Evolutionary conservation across 2,888 invertebrate genomes (phyloP).

Genomic region (Calameuta pallipes): DNA sequence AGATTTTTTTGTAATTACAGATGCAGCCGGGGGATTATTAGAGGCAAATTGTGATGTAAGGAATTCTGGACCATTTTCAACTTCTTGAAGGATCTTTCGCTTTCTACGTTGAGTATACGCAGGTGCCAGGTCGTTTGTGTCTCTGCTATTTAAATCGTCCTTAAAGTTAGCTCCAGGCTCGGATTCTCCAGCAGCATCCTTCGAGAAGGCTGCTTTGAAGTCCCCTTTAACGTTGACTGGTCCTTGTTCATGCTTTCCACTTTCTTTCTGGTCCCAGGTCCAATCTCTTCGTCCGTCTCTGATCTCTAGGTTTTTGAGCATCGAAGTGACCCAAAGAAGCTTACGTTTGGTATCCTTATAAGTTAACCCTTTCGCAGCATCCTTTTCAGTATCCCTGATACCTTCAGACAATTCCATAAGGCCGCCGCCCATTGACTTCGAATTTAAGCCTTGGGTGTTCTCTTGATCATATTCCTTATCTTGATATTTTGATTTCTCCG

Average conservation of each 20-base stretch:
- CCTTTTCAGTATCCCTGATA: neutral
- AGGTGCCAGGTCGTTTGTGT: neutral
- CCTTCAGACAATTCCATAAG: neutral
- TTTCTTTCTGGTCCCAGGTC: slow-evolving; percentile 10
- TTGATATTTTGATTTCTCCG: neutral
- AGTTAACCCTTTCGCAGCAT: neutral
- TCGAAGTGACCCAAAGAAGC: slow-evolving; percentile 12
- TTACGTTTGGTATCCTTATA: slow-evolving; percentile 3
- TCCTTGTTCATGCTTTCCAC: slow-evolving; percentile 6
- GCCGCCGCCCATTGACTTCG: neutral
- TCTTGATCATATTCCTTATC: neutral
- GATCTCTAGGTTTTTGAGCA: neutral
- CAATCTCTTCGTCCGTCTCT: slow-evolving; percentile 13
- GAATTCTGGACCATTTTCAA: neutral
- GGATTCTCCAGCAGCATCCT: neutral
- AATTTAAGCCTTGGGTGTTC: neutral
- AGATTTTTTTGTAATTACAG: neutral
- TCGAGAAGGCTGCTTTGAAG: neutral
- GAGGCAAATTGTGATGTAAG: neutral
- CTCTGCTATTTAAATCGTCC: neutral
- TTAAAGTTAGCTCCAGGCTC: neutral
- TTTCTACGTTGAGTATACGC: neutral
- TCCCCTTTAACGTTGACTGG: slow-evolving; percentile 7
- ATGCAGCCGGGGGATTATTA: no score
- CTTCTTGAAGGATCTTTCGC: neutral